These are phyloP conservation scores for Lampropteryx suffumata DNA, from an alignment of 2,888 invertebrate genomes.

Conservation along the genomic window DNA sequence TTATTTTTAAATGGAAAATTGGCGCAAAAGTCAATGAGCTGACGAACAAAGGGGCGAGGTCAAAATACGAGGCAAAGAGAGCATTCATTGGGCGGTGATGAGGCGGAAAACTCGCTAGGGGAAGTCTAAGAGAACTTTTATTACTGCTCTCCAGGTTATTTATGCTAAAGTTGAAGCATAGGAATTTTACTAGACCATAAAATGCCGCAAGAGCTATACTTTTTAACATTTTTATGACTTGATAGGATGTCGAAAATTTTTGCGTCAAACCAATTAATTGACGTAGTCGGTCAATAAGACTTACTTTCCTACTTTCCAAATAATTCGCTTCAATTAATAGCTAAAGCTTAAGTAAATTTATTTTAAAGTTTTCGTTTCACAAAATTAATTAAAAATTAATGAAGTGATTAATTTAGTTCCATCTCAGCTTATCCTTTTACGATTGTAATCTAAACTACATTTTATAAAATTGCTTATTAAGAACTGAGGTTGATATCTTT, in stretches of 20 bases:
- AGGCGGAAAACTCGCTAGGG: constrained; percentile 46
- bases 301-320: no score
- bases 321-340: no score
- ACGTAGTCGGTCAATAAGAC: no score
- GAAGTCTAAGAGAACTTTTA: constrained; percentile 30
- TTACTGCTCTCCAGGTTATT: constrained; percentile 35
- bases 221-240: no score
- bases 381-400: background rate
- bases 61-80: constrained; percentile 40
- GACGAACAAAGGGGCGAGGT: constrained; percentile 42
- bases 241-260: no score
- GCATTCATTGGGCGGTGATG: constrained; percentile 42
- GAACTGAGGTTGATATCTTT: background rate
- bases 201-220: background rate
- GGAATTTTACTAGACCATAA: constrained; percentile 8
- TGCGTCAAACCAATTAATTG: no score
- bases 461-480: constrained; percentile 13
- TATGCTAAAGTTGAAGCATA: constrained; percentile 18
- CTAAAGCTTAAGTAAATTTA: no score
- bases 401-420: constrained; percentile 1
- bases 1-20: constrained; percentile 33
- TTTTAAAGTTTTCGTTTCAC: no score
- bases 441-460: constrained; percentile 1
- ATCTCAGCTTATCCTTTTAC: constrained; percentile 7
- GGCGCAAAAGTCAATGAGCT: constrained; percentile 41